phyloP scores from a whole-genome alignment of 2,797 vertebrate genomes.

The Pseudochromis fuscus region DNA sequence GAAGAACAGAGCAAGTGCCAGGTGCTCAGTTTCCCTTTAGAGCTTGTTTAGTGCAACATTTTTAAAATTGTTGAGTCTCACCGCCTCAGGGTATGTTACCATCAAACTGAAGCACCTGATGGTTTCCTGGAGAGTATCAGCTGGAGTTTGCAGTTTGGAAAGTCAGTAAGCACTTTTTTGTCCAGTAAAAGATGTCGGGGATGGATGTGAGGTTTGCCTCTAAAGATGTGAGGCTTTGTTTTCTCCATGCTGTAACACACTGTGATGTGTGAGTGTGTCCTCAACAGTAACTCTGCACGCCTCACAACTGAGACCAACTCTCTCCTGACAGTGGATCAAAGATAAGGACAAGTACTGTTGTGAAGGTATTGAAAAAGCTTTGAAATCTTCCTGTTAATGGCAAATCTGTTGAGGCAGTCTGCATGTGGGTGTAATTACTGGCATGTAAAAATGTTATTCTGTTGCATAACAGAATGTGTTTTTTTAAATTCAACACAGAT shows the following conservation, averaged over 20 bases:
- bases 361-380: conserved; percentile 9
- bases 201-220: conserved; percentile 5
- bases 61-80: neutral
- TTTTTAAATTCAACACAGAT: conserved; percentile 21
- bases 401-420: conserved; percentile 35
- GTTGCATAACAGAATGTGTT: conserved; percentile 30
- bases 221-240: conserved; percentile 41
- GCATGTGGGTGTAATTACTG: conserved; percentile 44
- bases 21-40: neutral
- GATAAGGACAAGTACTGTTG: conserved; percentile 2
- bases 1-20: neutral
- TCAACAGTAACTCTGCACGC: conserved; percentile 9
- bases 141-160: conserved; percentile 11
- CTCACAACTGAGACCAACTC: conserved; percentile 31
- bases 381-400: conserved; percentile 6
- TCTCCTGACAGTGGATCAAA: conserved; percentile 48
- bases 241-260: conserved; percentile 10
- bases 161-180: conserved; percentile 24
- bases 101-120: conserved; percentile 34
- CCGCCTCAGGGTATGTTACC: conserved; percentile 6
- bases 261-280: conserved; percentile 1
- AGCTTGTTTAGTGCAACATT: conserved; percentile 11
- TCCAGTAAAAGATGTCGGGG: conserved; percentile 21
- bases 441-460: conserved; percentile 21
- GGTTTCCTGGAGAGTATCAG: conserved; percentile 32